Percentiles rank a stretch among this genome's conserved stretches.
Conservation (phyloP, 53 echinoderm and acorn worm species). For the Luidia sarsii region DNA sequence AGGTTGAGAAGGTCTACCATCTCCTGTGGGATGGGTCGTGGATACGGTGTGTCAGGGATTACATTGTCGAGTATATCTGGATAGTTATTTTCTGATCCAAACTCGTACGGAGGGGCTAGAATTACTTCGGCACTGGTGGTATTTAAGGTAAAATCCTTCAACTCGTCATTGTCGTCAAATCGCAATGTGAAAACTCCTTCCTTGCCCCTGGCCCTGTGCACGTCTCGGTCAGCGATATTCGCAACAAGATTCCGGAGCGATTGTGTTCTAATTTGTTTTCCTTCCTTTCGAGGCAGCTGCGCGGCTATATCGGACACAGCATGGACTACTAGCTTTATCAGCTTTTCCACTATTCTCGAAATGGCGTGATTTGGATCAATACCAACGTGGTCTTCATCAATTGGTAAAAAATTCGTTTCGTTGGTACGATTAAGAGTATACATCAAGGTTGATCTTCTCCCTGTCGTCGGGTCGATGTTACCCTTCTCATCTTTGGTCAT, state of each 20-base stretch:
- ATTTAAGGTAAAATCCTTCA: constrained; percentile 37
- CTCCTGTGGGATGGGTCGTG: not conserved
- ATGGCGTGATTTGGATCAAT: constrained; percentile 43
- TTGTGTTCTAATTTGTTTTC: not conserved
- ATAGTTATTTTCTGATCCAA: not conserved
- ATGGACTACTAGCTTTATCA: constrained; percentile 16
- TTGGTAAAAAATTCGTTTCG: not conserved
- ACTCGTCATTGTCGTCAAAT: constrained; percentile 11
- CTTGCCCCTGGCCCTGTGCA: constrained; percentile 31
- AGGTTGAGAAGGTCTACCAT: not conserved
- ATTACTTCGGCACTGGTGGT: constrained; percentile 38
- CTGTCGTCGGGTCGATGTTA: constrained; percentile 9
- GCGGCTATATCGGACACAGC: constrained; percentile 9
- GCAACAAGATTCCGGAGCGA: constrained; percentile 13
- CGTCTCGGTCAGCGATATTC: constrained; percentile 21
- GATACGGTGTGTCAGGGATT: constrained; percentile 17
- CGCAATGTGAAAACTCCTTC: constrained; percentile 26
- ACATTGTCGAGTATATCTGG: constrained; percentile 46
- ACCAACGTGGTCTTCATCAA: constrained; percentile 16
- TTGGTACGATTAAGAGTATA: not conserved
- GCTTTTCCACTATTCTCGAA: constrained; percentile 19
- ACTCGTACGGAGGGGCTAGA: constrained; percentile 8
- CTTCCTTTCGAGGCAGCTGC: not conserved
- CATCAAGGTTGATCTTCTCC: constrained; percentile 4
- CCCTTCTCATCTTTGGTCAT: not conserved